Evolutionary conservation across 2,797 vertebrate genomes (phyloP), one percentile per base, ranked within the genome.

Genomic region (Karalla daura): DNA sequence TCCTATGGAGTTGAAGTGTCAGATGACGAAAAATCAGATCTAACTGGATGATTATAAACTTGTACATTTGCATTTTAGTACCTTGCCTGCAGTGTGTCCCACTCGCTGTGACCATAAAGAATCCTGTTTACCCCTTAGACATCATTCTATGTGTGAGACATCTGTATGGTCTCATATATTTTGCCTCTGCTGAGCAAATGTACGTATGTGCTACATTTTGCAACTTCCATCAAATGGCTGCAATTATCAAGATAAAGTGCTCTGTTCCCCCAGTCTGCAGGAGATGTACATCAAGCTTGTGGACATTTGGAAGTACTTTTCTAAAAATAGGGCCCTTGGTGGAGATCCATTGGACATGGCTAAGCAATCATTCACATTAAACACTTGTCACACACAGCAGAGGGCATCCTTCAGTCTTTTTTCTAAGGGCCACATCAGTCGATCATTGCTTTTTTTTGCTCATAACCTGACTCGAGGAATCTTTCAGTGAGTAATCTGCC

Each of bases 241-340:
- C 76, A 85, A 74, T 89, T 84, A 80, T 72, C 45, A 71, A 83
- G 86, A 87, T 63, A 39, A 73, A 88, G 71, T 67, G 76, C 50
- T 69, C 52, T 30, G 58, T 41, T 65, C 69, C 67, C 43, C 3
- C 35, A 64, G 63, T 67, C 74, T 35, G 63, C 28, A 7, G 51
- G 55, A 82, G 79, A 85, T 73, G 70, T 83, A 74, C 77, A 79
- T 89, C 81, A 85, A 50, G 59, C 72, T 41, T 43, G 28, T 59
- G 44, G 84, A 89, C 87, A 79, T 84, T 85, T 63, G 58, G 61
- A 82, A 86, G 77, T 78, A 64, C 67, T 69, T 74, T 44, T 85
- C 80, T 80, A 80, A 85, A 89, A 90, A 88, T 85, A 86, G 78
- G 51, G 59, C 54, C 33, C 43, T 62, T 65, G 68, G 45, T 37